These are phyloP conservation scores for Theodoxus fluviatilis DNA, from an alignment of 2,888 invertebrate species.

Conservation along the genomic window DNA sequence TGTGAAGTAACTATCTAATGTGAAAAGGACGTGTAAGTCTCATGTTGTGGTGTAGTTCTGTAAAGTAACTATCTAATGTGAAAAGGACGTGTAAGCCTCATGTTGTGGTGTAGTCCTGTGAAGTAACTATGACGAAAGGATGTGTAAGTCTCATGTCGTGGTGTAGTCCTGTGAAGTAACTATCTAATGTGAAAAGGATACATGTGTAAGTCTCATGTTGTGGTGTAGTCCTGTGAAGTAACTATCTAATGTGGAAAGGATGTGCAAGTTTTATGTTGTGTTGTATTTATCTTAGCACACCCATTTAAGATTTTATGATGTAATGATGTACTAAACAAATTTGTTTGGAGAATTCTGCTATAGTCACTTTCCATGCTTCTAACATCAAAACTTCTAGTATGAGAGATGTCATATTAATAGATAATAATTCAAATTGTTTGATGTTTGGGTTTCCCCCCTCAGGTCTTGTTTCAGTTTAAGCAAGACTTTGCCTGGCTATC, in stretches of 20 bases:
- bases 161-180: not conserved
- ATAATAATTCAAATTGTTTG: too few species aligned
- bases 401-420: too few species aligned
- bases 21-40: conserved; percentile 61
- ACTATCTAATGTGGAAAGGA: conserved; percentile 63
- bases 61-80: conserved; percentile 52
- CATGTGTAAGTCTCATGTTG: conserved; percentile 45
- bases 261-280: conserved; percentile 43
- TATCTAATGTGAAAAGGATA: conserved; percentile 65
- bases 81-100: conserved; percentile 58
- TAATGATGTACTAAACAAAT: too few species aligned
- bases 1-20: conserved; percentile 47
- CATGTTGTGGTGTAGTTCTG: not conserved
- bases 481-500: too few species aligned
- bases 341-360: too few species aligned
- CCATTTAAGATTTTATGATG: not conserved
- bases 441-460: too few species aligned
- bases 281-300: too few species aligned
- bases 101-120: not conserved
- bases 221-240: not conserved
- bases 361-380: too few species aligned
- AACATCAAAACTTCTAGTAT: too few species aligned
- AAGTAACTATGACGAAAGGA: conserved; percentile 61
- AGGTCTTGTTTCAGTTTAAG: too few species aligned
- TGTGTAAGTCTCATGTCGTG: conserved; percentile 43